These are phyloP conservation scores for Camponotus fellah DNA, from an alignment of 2,888 invertebrate species.

Conservation along the genomic window DNA sequence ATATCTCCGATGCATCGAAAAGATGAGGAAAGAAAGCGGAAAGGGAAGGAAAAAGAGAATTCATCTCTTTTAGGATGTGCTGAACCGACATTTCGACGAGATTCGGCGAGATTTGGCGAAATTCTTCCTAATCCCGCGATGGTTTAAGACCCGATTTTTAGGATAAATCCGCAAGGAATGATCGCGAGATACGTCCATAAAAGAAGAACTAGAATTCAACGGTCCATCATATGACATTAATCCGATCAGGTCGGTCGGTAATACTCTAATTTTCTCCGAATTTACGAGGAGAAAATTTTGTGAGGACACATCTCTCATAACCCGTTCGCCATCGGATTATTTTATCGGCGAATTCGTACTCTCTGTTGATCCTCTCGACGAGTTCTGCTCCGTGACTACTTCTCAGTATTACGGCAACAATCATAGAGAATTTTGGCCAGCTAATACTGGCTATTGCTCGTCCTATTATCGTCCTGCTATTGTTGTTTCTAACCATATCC, in stretches of 20 bases:
- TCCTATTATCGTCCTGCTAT: background rate
- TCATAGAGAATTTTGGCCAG: background rate
- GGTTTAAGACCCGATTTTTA: conserved; percentile 28
- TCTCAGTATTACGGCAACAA: background rate
- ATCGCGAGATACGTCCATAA: conserved; percentile 17
- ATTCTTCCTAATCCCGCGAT: background rate
- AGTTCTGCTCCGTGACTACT: background rate
- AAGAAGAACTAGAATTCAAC: background rate
- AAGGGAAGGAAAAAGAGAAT: background rate
- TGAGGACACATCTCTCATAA: conserved; percentile 16
- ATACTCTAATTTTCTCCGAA: conserved; percentile 39
- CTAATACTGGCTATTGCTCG: background rate
- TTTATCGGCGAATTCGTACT: background rate
- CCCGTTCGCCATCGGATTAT: background rate
- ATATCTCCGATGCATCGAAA: conserved; percentile 13
- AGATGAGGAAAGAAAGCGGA: background rate
- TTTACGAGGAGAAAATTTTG: conserved; percentile 34
- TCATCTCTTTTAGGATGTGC: background rate
- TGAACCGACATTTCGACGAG: conserved; percentile 18
- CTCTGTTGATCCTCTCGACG: conserved; percentile 16
- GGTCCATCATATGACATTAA: conserved; percentile 29
- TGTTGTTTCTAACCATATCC: background rate
- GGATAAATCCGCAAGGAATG: conserved; percentile 5
- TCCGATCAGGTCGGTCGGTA: conserved; percentile 23
- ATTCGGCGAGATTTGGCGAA: background rate